These are phyloP conservation scores for Sinhomidia bicolor DNA, from an alignment of 2,888 invertebrate genomes.

Conservation along the genomic window DNA sequence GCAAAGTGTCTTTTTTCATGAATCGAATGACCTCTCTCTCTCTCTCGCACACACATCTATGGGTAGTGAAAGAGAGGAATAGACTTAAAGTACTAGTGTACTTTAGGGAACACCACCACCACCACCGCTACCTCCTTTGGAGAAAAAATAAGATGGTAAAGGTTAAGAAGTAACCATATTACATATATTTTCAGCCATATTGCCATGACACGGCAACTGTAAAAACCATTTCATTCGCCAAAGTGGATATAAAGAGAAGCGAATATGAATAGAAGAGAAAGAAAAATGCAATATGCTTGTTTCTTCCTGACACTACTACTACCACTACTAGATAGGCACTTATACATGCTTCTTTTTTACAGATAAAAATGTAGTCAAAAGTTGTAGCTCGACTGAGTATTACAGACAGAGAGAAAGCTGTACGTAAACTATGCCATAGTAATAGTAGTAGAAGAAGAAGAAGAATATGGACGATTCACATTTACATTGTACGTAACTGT, in stretches of 20 bases:
- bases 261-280: not conserved
- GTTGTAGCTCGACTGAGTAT: too few relatives aligned
- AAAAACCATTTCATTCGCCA: conserved; percentile 43
- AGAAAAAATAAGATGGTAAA: conserved; percentile 27
- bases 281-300: not conserved
- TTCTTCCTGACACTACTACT: too few relatives aligned
- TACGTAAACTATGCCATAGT: too few relatives aligned
- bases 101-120: conserved; percentile 42
- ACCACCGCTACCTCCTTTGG: too few relatives aligned
- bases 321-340: not conserved
- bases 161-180: conserved; percentile 59
- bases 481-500: conserved; percentile 12
- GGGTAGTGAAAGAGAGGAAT: not conserved
- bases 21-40: conserved; percentile 71
- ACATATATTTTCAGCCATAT: conserved; percentile 59
- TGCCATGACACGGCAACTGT: conserved; percentile 50
- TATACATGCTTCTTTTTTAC: not conserved
- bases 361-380: too few relatives aligned
- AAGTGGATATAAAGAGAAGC: conserved; percentile 26
- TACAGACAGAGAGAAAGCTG: too few relatives aligned
- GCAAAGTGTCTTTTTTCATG: conserved; percentile 63
- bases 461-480: too few relatives aligned
- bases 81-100: conserved; percentile 41
- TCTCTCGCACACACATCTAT: conserved; percentile 1
- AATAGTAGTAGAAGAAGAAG: too few relatives aligned